Percentiles rank a stretch among this genome's conserved stretches.
Evolutionary conservation across 2,888 invertebrate genomes (phyloP).

Genomic region (Ypsolopha scabrella): DNA sequence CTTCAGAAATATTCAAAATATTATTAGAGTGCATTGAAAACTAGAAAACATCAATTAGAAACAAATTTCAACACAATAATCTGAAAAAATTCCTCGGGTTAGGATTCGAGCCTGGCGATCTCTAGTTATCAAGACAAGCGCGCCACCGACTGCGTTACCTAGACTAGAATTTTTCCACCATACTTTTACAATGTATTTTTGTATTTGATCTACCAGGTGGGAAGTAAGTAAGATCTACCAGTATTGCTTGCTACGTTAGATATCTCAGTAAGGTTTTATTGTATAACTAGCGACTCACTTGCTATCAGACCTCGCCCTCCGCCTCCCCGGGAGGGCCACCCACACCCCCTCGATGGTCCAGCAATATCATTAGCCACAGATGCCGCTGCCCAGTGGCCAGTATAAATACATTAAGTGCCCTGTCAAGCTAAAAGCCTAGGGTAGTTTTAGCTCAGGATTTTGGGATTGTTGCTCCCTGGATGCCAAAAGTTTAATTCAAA

Average conservation of each 20-base stretch:
- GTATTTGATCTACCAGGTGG: too few species aligned
- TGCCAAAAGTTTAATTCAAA: too few species aligned
- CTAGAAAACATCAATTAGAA: too few species aligned
- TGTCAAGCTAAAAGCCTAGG: constrained; percentile 53
- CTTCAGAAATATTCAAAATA: neutral
- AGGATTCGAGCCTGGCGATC: too few species aligned
- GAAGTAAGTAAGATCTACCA: too few species aligned
- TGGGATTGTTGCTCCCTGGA: neutral
- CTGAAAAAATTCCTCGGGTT: too few species aligned
- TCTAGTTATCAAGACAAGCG: too few species aligned
- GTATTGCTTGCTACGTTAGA: neutral
- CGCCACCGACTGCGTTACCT: too few species aligned
- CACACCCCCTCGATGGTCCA: constrained; percentile 28
- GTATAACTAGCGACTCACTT: neutral
- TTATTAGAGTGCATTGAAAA: too few species aligned
- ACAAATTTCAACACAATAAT: too few species aligned
- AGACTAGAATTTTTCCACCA: too few species aligned
- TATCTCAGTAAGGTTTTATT: neutral
- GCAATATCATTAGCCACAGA: constrained; percentile 69
- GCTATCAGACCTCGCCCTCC: neutral
- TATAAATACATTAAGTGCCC: constrained; percentile 67
- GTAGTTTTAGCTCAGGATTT: neutral
- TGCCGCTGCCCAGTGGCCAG: constrained; percentile 57
- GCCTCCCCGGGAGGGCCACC: neutral
- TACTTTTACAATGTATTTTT: too few species aligned